Evolutionary conservation across 2,113 vertebrate genomes (phyloP).

Genomic region (Crotophaga sulcirostris): DNA sequence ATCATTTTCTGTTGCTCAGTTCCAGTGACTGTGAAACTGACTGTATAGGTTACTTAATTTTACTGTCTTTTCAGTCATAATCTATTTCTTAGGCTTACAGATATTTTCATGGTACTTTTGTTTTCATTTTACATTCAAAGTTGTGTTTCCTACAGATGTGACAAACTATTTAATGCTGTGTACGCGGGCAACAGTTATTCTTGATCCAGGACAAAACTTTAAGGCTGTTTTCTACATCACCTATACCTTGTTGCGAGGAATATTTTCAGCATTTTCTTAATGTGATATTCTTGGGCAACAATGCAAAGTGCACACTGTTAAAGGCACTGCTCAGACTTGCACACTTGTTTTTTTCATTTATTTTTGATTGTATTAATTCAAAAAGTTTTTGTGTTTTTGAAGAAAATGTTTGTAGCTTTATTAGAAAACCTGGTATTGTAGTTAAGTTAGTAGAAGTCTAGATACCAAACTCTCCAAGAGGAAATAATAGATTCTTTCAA

Average conservation of each 20-base stretch:
- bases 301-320: neutral
- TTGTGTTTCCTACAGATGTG: neutral
- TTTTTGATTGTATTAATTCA: neutral
- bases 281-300: neutral
- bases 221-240: neutral
- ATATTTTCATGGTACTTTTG: neutral
- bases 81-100: too few relatives aligned
- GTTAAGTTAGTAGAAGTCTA: neutral
- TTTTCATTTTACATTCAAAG: neutral
- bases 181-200: neutral
- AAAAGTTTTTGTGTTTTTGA: neutral
- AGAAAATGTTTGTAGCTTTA: neutral
- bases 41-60: too few relatives aligned
- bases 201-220: neutral
- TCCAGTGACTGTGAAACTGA: too few relatives aligned
- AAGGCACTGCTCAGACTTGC: neutral
- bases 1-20: too few relatives aligned
- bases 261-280: neutral
- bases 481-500: neutral
- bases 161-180: neutral
- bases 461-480: neutral
- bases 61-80: too few relatives aligned
- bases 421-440: neutral
- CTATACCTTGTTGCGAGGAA: neutral
- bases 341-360: neutral